Percentiles rank a stretch among this genome's conserved stretches.
Conservation (phyloP, 2,113 vertebrate genomes). For the Embiotoca jacksoni region DNA sequence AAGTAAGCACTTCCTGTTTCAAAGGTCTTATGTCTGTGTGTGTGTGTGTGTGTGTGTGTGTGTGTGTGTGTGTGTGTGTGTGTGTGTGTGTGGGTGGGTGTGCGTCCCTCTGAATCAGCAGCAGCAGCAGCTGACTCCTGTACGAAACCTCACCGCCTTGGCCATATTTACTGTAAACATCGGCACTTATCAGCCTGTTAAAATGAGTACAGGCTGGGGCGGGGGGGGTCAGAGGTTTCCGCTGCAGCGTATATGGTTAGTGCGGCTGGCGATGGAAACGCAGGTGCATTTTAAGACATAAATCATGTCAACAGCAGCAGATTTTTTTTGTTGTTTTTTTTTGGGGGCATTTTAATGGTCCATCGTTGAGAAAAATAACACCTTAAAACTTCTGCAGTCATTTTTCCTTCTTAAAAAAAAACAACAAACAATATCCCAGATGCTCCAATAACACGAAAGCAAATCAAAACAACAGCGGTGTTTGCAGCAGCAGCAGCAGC, state of each 20-base stretch:
- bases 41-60: conserved; percentile 11
- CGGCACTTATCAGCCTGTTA: background rate
- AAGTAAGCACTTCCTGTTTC: conserved; percentile 73
- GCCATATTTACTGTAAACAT: conserved; percentile 7
- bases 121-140: conserved; percentile 56
- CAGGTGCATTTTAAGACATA: background rate
- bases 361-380: too few species aligned
- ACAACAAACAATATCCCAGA: too few species aligned
- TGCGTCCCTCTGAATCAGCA: conserved; percentile 60
- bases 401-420: too few species aligned
- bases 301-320: background rate
- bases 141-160: conserved; percentile 1
- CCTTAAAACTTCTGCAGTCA: too few species aligned
- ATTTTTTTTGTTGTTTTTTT: background rate
- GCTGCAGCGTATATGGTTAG: background rate
- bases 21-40: background rate
- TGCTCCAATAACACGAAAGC: background rate
- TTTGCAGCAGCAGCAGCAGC: background rate
- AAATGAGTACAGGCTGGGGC: background rate
- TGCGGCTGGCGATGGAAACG: background rate
- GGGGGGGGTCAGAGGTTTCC: background rate
- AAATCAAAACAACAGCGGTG: background rate
- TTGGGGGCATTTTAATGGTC: background rate
- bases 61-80: conserved; percentile 2
- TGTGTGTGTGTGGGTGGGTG: conserved; percentile 18